Evolutionary conservation across 2,888 invertebrate genomes (phyloP), one percentile per base, ranked within the genome.

Genomic region (Amphipyra berbera): DNA sequence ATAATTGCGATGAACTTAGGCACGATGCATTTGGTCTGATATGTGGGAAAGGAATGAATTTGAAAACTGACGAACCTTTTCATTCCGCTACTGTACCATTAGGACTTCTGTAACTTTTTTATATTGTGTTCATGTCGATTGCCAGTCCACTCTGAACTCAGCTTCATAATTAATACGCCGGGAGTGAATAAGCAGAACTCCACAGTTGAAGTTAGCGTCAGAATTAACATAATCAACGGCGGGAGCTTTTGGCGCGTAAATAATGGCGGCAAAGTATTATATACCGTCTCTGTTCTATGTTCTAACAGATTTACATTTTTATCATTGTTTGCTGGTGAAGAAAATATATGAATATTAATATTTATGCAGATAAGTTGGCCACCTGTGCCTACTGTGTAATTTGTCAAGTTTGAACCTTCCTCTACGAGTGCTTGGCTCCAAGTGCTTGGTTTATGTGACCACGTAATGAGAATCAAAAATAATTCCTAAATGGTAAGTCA

Each of bases 171-270:
- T 67, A 74, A 74, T 63, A 68, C 53, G 50, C 33, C 30, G 55
- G 53, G 37, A 67, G 57, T 56, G 55, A 49, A 63, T 67, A 71
- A 59, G 66, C 67, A 74, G 53, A 33, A 44, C 41, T 61, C 46
- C 48, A n/a, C 54, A 67, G 67, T 47, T 27, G 47, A 67, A 71
- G 62, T 74, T 74, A 58, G 45, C 52, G 44, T 35, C 4, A 15
- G 52, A 60, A 61, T 71, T 72, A 75, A 40, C 75, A 66, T 73
- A 73, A 66, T 69, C 59, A 73, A 66, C 49, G 47, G 37, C 27
- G 48, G n/a, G 41, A 68, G 21, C 61, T 54, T 44, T 33, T 13
- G 27, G 41, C 47, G 44, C 42, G 46, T 15, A 60, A 45, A 41
- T 68, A 48, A 73, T 58, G 47, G 40, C 13, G 21, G 21, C 44